phyloP scores from a whole-genome alignment of 1,140 invertebrate genomes.

The Mya arenaria region DNA sequence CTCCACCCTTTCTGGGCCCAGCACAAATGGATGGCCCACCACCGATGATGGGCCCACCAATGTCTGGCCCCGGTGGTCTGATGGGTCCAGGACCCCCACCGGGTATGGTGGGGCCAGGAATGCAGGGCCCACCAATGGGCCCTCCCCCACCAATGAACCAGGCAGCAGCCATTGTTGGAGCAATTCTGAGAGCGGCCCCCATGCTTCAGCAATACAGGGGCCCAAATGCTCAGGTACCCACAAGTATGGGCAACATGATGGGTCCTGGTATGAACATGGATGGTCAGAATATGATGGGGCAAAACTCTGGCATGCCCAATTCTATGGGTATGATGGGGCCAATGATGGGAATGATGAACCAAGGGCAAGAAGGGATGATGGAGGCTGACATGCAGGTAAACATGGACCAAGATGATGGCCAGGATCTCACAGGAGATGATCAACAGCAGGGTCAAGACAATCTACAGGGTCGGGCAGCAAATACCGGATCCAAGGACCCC shows the following conservation, averaged over 20 bases:
- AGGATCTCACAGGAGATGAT: background rate
- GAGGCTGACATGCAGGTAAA: background rate
- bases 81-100: constrained; percentile 48
- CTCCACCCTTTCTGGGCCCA: constrained; percentile 12
- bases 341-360: constrained; percentile 36
- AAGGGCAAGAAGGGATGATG: constrained; percentile 17
- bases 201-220: constrained; percentile 37
- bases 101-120: constrained; percentile 34
- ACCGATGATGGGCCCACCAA: constrained; percentile 31
- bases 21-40: constrained; percentile 32
- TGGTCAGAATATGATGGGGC: constrained; percentile 25
- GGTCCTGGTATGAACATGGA: constrained; percentile 10
- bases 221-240: background rate
- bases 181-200: constrained; percentile 57
- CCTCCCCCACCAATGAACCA: constrained; percentile 60
- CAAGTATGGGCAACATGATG: constrained; percentile 41
- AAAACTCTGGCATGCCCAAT: constrained; percentile 1
- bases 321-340: background rate
- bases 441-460: background rate
- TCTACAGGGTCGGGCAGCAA: background rate
- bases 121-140: constrained; percentile 58
- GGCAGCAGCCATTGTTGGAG: constrained; percentile 63
- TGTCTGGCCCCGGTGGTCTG: constrained; percentile 26
- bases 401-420: background rate
- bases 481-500: background rate